Evolutionary conservation across 1,140 invertebrate species (phyloP), one percentile per base, ranked within the genome.

Genomic region (Halesus radiatus): DNA sequence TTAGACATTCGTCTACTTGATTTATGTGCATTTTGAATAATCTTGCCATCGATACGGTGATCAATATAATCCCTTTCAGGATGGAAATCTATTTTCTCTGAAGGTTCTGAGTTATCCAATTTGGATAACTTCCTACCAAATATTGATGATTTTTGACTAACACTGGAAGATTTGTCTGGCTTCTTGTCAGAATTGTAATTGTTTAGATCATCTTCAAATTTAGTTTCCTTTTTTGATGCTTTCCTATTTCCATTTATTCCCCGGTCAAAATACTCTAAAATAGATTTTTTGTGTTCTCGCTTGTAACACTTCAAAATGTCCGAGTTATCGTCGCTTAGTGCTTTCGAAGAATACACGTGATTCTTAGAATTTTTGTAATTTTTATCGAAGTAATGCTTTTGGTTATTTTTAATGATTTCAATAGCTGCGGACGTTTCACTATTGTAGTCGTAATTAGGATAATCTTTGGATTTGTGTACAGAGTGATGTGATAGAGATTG

Each of bases 341-440:
- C 64, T 81, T 74, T 83, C 6, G 78, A 76, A 7, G 52, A 76
- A 62, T 80, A 76, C 62, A 66, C 80, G 20, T 76, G 78, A 45
- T 81, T 80, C 53, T 81, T 83, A 29, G 60, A 50, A 22, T 76
- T 62, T 60, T 72, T 78, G 73, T 80, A 80, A 68, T 78, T 81
- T 5, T 78, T 58, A 70, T 89, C 88, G 76, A 89, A 87, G 80
- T 89, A 84, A 54, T 82, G 89, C 84, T 87, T 85, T 85, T 89
- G 89, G 85, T 89, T 89, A 80, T 88, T 85, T 83, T 89, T 88
- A 72, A 90, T 89, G 85, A 90, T 89, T 77, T 90, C 88, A 23
- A 90, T 87, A 15, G 88, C 88, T 20, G 90, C 90, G 68, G 91
- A 90, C 6, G 90, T 91, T 84, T 92, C 91, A 1, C 90, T 90